Evolutionary conservation across 1,140 invertebrate genomes (phyloP).

Genomic region (Papilio machaon): DNA sequence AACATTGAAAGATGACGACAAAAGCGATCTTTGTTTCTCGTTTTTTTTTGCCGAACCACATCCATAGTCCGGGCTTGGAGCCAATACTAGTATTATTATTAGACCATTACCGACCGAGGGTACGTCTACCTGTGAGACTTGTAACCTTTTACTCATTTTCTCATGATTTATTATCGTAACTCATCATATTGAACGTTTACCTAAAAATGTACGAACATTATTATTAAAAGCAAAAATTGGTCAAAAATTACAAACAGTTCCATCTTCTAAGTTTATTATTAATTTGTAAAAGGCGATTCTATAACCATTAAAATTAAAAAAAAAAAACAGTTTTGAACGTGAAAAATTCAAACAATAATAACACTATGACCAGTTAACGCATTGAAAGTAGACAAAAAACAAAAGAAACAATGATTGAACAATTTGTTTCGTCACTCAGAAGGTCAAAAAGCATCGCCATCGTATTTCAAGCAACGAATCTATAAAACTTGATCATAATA

Average conservation of each 20-base stretch:
- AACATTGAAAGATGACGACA: slow-evolving; percentile 23
- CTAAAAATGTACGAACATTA: neutral
- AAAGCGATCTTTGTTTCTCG: slow-evolving; percentile 45
- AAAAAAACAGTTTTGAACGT: neutral
- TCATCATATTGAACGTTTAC: neutral
- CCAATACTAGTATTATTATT: slow-evolving; percentile 74
- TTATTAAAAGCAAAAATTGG: neutral
- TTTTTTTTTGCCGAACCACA: slow-evolving; percentile 52
- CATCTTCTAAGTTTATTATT: too few relatives aligned
- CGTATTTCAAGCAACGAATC: neutral
- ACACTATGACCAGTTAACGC: neutral
- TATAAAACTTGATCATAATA: slow-evolving; percentile 16
- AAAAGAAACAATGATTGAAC: neutral
- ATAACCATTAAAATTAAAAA: neutral
- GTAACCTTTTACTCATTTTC: slow-evolving; percentile 51
- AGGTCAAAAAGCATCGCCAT: slow-evolving; percentile 8
- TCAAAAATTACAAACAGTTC: neutral
- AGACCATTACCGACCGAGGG: slow-evolving; percentile 65
- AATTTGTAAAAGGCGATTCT: too few relatives aligned
- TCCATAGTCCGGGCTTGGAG: slow-evolving; percentile 59
- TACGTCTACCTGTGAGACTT: slow-evolving; percentile 63
- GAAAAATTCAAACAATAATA: neutral
- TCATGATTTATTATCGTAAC: slow-evolving; percentile 10
- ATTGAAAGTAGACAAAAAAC: neutral
- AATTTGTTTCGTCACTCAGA: slow-evolving; percentile 19